Evolutionary conservation across 2,113 vertebrate species (phyloP).

Genomic region (Paralichthys olivaceus): DNA sequence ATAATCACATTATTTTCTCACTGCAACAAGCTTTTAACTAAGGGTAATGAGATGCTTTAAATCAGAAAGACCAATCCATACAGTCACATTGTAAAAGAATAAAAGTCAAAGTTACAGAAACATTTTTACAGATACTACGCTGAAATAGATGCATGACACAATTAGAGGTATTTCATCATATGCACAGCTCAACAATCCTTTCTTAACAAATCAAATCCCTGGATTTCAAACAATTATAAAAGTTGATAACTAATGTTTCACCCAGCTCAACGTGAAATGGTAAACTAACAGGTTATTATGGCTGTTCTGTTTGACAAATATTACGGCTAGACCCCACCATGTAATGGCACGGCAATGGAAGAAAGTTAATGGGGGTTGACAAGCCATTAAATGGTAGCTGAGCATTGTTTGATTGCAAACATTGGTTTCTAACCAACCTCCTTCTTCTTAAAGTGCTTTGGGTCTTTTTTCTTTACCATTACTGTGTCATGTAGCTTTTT

Average conservation of each 20-base stretch:
- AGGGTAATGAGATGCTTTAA: conserved; percentile 44
- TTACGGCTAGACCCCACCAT: not conserved
- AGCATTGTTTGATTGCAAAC: not conserved
- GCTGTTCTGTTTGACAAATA: not conserved
- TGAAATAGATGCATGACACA: conserved; percentile 41
- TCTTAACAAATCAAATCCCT: not conserved
- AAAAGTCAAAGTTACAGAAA: conserved; percentile 41
- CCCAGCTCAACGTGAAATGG: not conserved
- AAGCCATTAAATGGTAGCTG: not conserved
- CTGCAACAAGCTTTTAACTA: conserved; percentile 28
- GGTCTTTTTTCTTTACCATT: not conserved
- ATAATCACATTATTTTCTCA: conserved; percentile 53
- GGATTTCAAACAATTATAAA: conserved; percentile 15
- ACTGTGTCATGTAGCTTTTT: not conserved
- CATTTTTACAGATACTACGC: conserved; percentile 20
- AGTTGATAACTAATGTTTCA: not conserved
- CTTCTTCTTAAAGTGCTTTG: not conserved
- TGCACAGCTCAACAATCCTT: conserved; percentile 30
- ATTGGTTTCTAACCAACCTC: not conserved
- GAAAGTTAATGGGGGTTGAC: not conserved
- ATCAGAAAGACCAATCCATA: conserved; percentile 32
- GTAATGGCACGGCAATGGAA: not conserved
- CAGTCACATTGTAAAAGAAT: conserved; percentile 38
- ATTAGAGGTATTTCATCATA: conserved; percentile 60
- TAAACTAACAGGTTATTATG: not conserved